These are phyloP conservation scores for Apamea anceps DNA, from an alignment of 2,888 invertebrate species.

Conservation along the genomic window DNA sequence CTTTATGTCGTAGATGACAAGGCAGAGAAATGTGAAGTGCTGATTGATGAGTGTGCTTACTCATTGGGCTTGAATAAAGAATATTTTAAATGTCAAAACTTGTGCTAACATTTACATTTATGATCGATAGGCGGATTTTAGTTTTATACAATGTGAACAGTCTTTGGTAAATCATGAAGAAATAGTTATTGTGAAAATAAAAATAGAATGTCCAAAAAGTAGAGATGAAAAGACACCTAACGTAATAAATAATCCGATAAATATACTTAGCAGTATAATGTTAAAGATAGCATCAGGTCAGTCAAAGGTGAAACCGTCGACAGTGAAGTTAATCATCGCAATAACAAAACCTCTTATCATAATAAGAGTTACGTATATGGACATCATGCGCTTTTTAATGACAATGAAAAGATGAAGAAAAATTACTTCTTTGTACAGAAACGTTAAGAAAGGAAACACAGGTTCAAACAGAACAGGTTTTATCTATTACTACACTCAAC, in stretches of 20 bases:
- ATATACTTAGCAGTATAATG: neutral
- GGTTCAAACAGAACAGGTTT: constrained; percentile 17
- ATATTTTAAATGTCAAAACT: constrained; percentile 59
- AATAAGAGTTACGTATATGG: constrained; percentile 2
- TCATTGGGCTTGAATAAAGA: constrained; percentile 33
- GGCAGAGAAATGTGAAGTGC: constrained; percentile 17
- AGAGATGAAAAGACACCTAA: neutral
- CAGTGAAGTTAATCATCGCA: constrained; percentile 16
- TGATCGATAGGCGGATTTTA: constrained; percentile 47
- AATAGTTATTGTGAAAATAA: constrained; percentile 8
- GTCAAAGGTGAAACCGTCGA: constrained; percentile 27
- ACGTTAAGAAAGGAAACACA: neutral
- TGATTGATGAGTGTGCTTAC: constrained; percentile 20
- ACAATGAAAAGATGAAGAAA: constrained; percentile 7
- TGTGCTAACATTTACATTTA: constrained; percentile 53
- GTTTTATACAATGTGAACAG: constrained; percentile 21
- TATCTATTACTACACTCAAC: constrained; percentile 33
- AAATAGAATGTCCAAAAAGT: neutral
- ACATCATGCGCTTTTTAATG: neutral
- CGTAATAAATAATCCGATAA: neutral
- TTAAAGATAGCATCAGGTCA: constrained; percentile 23
- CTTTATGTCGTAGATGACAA: constrained; percentile 31
- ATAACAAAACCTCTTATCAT: constrained; percentile 13
- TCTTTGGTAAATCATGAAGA: neutral
- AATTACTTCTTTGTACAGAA: neutral